A percentile compares a stretch with the other conserved stretches of the same genome.
phyloP scores from a whole-genome alignment of 53 echinoderm and acorn worm species.

The Paracentrotus lividus region DNA sequence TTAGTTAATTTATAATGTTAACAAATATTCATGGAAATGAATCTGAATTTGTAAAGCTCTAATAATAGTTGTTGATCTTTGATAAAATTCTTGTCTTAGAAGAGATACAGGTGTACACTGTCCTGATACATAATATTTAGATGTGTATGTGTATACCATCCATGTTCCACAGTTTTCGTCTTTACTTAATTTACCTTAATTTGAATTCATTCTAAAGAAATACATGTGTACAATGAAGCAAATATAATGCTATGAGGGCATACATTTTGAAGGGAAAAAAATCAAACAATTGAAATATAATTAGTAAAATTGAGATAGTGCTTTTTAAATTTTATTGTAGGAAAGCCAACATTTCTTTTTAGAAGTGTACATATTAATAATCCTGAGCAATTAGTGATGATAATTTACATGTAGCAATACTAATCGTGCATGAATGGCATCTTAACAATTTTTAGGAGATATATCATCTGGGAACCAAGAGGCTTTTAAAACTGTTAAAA shows the following conservation, averaged over 20 bases:
- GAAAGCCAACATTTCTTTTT: neutral
- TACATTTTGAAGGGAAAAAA: no score
- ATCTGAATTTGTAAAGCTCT: neutral
- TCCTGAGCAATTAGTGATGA: no score
- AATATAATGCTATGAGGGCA: no score
- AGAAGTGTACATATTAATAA: neutral
- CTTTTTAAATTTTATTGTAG: neutral
- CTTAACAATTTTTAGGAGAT: neutral
- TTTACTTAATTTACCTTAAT: no score
- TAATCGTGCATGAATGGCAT: slow-evolving; percentile 4
- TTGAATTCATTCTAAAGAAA: no score
- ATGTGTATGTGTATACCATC: no score
- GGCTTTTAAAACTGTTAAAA: neutral
- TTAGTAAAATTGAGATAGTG: neutral
- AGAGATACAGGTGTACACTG: no score
- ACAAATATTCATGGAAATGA: neutral
- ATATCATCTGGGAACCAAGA: neutral
- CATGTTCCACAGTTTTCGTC: no score
- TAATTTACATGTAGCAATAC: no score
- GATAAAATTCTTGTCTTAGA: neutral
- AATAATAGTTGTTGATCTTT: neutral
- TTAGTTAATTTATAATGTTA: neutral
- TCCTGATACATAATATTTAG: no score
- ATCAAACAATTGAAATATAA: no score
- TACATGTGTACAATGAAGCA: no score